Evolutionary conservation across 1,140 invertebrate genomes (phyloP).

Genomic region (Micrasema minimum): DNA sequence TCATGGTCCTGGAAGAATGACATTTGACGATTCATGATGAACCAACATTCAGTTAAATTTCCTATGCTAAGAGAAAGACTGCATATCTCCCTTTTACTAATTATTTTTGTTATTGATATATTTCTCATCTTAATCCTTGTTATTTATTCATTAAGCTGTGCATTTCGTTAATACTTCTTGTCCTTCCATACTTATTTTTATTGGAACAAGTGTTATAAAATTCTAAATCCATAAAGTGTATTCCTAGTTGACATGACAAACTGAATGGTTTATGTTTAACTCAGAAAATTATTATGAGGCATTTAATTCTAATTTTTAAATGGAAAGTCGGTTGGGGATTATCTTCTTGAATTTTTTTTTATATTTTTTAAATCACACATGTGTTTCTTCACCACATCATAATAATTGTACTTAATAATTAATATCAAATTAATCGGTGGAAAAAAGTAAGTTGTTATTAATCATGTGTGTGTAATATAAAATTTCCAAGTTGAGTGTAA

Average conservation of each 20-base stretch:
- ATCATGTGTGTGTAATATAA: no score
- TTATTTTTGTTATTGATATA: slow-evolving; percentile 17
- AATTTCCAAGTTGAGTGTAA: no score
- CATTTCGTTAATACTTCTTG: slow-evolving; percentile 13
- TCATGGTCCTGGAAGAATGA: slow-evolving; percentile 80
- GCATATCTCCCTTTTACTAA: slow-evolving; percentile 16
- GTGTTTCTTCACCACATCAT: no score
- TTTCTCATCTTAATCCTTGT: slow-evolving; percentile 10
- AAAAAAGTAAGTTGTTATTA: no score
- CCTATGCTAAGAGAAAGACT: slow-evolving; percentile 22
- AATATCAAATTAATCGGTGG: no score
- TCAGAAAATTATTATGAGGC: background rate
- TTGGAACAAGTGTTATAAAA: slow-evolving; percentile 26
- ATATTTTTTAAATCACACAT: no score
- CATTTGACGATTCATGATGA: slow-evolving; percentile 79
- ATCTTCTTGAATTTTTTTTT: no score
- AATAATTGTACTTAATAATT: no score
- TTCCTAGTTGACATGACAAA: slow-evolving; percentile 6
- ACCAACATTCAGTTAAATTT: background rate
- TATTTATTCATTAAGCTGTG: slow-evolving; percentile 32
- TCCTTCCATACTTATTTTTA: slow-evolving; percentile 31
- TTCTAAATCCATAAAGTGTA: slow-evolving; percentile 17
- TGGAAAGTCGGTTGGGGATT: no score
- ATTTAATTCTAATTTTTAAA: slow-evolving; percentile 2
- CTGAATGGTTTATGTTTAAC: background rate